Base-by-base conservation (phyloP, 2,113 vertebrate genomes). In the Neolamprologus kungweensis region DNA sequence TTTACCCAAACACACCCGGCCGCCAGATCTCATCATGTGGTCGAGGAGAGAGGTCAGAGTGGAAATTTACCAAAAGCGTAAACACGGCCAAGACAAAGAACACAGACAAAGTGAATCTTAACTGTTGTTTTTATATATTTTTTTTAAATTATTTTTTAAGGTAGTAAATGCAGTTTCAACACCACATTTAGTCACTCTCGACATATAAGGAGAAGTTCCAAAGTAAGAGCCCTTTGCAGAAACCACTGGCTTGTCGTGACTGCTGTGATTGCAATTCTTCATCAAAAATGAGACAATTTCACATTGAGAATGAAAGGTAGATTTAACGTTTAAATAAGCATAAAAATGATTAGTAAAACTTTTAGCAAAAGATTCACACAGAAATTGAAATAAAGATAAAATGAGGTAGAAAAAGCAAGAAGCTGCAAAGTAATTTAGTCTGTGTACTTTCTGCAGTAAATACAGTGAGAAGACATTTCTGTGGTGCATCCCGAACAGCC, bases 11-110 rank as follows among this genome's bases (percentile, higher is more conserved):
- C 94, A 95, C 88, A 86, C 89, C 80, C 85, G 78, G 93, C 91
- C 90, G 93, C 90, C 91, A 95, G 90, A 92, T 94, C 93, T 92
- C 94, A 93, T 93, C 93, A 93, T 93, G 88, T 65, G 95, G 86
- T 89, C 80, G 83, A 86, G 55, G 81, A 89, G 55, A 90, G 89
- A 75, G 93, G 93, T 94, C 94, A 94, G 82, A 93, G 93, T 87
- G 86, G 87, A 86, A 79, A 63, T 87, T 85, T 79, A 60, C 81
- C 83, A 73, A 88, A 95, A 92, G 87, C 87, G 85, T 92, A 87
- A 91, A 87, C 83, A 79, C 31, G 80, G 88, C 65, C 83, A 80
- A 85, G 91, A 91, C 85, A 92, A 91, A 92, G 81, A 85, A 87
- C 21, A 21, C 3, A 12, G 65, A 87, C 58, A 85, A 58, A 82